A percentile compares a stretch with the other conserved stretches of the same genome.
phyloP scores from a whole-genome alignment of 2,113 vertebrate genomes.

The Pongo pygmaeus region DNA sequence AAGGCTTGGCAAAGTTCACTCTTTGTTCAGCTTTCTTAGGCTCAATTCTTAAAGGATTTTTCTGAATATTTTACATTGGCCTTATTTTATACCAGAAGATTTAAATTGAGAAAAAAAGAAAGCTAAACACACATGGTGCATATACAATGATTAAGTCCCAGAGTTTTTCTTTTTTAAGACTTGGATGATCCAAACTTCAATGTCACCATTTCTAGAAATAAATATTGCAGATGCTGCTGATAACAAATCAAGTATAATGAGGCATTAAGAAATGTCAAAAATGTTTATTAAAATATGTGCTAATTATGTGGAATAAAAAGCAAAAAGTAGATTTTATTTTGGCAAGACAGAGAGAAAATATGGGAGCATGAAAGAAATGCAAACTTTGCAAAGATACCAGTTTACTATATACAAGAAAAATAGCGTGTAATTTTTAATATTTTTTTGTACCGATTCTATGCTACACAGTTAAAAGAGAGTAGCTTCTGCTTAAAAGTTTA shows the following conservation, averaged over 20 bases:
- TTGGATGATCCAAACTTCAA: not conserved
- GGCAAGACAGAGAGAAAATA: not conserved
- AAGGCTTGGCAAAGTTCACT: constrained; percentile 42
- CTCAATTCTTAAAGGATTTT: constrained; percentile 45
- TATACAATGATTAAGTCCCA: not conserved
- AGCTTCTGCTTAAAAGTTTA: not conserved
- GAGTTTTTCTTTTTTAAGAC: not conserved
- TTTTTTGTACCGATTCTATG: not conserved
- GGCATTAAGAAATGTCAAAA: constrained; percentile 4
- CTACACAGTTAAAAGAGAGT: not conserved
- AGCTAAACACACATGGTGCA: not conserved
- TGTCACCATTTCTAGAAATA: constrained; percentile 14
- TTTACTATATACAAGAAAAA: not conserved
- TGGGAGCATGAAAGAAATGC: not conserved
- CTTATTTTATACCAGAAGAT: constrained; percentile 8
- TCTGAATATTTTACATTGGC: not conserved
- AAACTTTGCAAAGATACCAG: not conserved
- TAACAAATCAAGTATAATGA: constrained; percentile 10
- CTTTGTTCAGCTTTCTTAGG: constrained; percentile 46
- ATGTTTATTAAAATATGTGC: constrained; percentile 36
- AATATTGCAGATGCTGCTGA: not conserved
- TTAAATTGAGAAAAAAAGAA: constrained; percentile 6
- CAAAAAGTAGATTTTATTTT: constrained; percentile 39
- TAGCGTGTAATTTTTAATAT: not conserved
- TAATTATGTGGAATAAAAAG: constrained; percentile 1